A percentile compares a stretch with the other conserved stretches of the same genome.
Evolutionary conservation across 2,797 vertebrate species (phyloP).

Genomic region (Microcaecilia unicolor): DNA sequence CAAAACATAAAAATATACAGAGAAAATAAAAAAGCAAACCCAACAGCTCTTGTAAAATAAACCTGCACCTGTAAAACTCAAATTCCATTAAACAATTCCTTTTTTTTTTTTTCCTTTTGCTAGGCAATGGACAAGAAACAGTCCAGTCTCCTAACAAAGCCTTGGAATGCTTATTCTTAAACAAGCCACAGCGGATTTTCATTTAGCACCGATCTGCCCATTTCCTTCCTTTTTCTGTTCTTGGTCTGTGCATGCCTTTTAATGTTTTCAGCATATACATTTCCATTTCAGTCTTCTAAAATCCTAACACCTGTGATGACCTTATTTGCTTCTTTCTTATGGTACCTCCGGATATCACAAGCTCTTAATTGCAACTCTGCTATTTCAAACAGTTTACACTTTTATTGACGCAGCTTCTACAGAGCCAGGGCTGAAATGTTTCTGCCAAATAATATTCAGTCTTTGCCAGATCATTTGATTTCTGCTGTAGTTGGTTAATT

Average conservation of each 20-base stretch:
- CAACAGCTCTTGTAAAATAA: slow-evolving; percentile 59
- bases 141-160: slow-evolving; percentile 60
- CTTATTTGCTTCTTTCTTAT: slow-evolving; percentile 36
- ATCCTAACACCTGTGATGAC: slow-evolving; percentile 22
- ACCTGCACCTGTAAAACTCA: slow-evolving; percentile 65
- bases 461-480: slow-evolving; percentile 41
- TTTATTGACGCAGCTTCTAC: slow-evolving; percentile 26
- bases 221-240: slow-evolving; percentile 77
- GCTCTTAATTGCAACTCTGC: slow-evolving; percentile 4
- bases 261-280: slow-evolving; percentile 61
- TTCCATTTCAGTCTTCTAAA: slow-evolving; percentile 42
- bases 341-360: slow-evolving; percentile 18
- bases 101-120: slow-evolving; percentile 58
- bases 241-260: slow-evolving; percentile 36
- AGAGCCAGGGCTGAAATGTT: slow-evolving; percentile 23
- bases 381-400: slow-evolving; percentile 21
- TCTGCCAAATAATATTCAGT: slow-evolving; percentile 45
- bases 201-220: slow-evolving; percentile 32
- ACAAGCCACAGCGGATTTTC: slow-evolving; percentile 53
- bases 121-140: slow-evolving; percentile 44
- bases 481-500: slow-evolving; percentile 39
- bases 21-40: too few relatives aligned
- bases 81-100: slow-evolving; percentile 53
- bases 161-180: slow-evolving; percentile 60
- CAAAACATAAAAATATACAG: too few relatives aligned